Evolutionary conservation across 2,888 invertebrate genomes (phyloP), one percentile per base, ranked within the genome.

Genomic region (Stictocephala bisonia): DNA sequence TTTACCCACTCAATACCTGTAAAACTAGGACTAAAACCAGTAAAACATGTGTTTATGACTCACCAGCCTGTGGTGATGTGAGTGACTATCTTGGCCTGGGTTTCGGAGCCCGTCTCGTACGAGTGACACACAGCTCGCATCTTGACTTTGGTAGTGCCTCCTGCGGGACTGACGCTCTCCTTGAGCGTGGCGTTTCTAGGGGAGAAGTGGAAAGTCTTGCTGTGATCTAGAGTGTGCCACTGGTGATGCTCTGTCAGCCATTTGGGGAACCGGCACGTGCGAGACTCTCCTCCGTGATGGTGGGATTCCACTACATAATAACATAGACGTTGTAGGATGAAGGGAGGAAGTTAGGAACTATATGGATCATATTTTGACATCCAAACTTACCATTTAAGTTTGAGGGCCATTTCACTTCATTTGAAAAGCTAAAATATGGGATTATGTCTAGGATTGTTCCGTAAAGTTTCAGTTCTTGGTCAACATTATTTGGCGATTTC

Each of bases 241-340:
- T 91, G 90, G 84, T 92, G 92, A 81, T 92, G 92, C 70, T 90
- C 89, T 77, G 91, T 90, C 75, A 93, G 89, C 93, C 93, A 93
- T 13, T 86, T 82, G 0, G 93, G 93, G 83, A 92, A 93, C 81
- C 90, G 90, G 83, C 93, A 93, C 74, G 89, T 72, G 1, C 71
- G 58, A 7, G 74, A 70, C 20, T 66, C 50, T 1, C 7, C 41
- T 11, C 73, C 74, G 67, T 77, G 77, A 35, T 78, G 77, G 51
- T 77, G 76, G 13, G 77, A 75, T 79, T 92, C 92, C 72, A 90
- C 93, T 91, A 84, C n/a, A n/a, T n/a, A n/a, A n/a, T n/a, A n/a
- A n/a, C n/a, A n/a, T n/a, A n/a, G n/a, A n/a, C n/a, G n/a, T n/a
- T n/a, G n/a, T n/a, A n/a, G n/a, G n/a, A n/a, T n/a, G n/a, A n/a